Conservation (phyloP, 2,113 vertebrate species). For the Helogale parvula region DNA sequence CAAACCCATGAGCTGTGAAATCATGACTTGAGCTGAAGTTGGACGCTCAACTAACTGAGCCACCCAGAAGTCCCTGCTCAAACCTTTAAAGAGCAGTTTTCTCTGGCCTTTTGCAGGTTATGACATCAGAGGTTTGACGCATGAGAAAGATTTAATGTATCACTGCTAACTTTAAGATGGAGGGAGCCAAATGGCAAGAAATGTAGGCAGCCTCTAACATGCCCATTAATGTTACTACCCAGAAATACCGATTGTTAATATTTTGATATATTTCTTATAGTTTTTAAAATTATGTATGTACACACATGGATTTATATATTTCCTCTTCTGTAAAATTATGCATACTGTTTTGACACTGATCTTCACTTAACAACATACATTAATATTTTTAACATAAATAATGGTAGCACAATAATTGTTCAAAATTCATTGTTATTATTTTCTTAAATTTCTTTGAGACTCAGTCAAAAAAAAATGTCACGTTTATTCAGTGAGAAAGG, state of each 20-base stretch:
- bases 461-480: slow-evolving; percentile 24
- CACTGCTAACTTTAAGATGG: not conserved
- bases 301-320: not conserved
- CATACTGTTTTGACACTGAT: not conserved
- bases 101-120: not conserved
- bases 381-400: slow-evolving; percentile 3
- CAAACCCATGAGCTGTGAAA: too few species aligned
- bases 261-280: not conserved
- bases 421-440: not conserved
- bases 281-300: not conserved
- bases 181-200: not conserved
- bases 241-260: not conserved
- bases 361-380: slow-evolving; percentile 21
- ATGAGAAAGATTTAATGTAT: not conserved
- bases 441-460: not conserved
- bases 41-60: too few species aligned
- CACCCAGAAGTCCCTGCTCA: not conserved
- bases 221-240: not conserved
- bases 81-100: slow-evolving; percentile 29
- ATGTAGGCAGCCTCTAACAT: not conserved
- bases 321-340: not conserved
- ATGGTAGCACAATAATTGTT: not conserved
- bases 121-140: not conserved
- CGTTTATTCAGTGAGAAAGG: not conserved
- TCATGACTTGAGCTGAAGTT: too few species aligned